Conservation (phyloP, 2,113 vertebrate species). For the Apodemus sylvaticus region DNA sequence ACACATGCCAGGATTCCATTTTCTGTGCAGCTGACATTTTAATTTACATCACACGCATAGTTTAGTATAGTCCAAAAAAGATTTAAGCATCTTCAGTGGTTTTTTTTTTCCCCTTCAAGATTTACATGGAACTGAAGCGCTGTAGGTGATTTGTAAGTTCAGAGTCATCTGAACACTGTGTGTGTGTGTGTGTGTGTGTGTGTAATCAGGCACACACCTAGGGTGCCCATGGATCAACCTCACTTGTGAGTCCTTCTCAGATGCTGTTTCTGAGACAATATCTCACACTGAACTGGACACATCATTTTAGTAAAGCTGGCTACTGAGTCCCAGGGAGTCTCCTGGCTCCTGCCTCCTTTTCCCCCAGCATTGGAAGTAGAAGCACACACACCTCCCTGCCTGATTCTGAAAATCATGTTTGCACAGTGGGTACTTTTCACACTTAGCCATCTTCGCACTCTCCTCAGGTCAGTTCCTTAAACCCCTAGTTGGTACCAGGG, state of each 20-base stretch:
- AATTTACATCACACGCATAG: not conserved
- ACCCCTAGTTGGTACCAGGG: fast-evolving
- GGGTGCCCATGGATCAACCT: not conserved
- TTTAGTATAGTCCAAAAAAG: not conserved
- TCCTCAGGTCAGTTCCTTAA: not conserved
- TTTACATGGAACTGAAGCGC: not conserved
- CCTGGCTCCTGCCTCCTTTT: not conserved
- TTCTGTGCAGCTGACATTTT: not conserved
- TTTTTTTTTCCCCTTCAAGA: not conserved
- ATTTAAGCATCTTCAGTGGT: not conserved
- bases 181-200: not conserved
- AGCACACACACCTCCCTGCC: not conserved
- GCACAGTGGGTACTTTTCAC: not conserved
- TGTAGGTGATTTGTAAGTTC: not conserved
- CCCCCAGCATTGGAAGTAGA: not conserved
- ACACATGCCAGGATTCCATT: not conserved
- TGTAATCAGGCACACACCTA: not conserved
- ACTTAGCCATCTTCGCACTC: not conserved
- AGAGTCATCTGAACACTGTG: not conserved
- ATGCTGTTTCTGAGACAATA: not conserved
- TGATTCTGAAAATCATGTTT: not conserved
- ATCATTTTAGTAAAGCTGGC: not conserved
- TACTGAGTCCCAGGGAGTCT: not conserved
- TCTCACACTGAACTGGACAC: not conserved
- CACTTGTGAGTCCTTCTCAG: not conserved